A percentile compares a stretch with the other conserved stretches of the same genome.
Conservation (phyloP, 2,888 invertebrate species). For the Heliconius ethilla region DNA sequence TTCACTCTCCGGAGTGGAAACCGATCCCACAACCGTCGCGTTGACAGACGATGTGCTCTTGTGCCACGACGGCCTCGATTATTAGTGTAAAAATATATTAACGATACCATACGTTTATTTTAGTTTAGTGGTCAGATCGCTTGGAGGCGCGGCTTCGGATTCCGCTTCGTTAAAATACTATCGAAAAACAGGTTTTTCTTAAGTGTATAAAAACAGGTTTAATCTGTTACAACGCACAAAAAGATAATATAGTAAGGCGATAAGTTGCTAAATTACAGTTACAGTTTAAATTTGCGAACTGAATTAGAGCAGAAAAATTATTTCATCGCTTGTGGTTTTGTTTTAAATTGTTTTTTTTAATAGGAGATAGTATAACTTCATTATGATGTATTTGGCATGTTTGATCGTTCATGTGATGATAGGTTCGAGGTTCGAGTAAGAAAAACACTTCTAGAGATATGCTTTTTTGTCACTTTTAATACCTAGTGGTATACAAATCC, state of each 20-base stretch:
- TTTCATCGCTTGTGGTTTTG: slow-evolving; percentile 8
- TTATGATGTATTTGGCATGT: neutral
- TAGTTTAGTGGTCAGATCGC: neutral
- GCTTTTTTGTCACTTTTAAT: neutral
- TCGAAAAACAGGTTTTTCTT: too few relatives aligned
- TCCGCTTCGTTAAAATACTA: neutral
- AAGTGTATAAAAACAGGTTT: neutral
- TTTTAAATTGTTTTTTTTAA: neutral
- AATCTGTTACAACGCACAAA: neutral
- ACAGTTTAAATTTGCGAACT: neutral
- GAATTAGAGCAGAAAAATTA: slow-evolving; percentile 17
- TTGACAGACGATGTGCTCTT: too few relatives aligned
- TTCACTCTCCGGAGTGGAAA: too few relatives aligned
- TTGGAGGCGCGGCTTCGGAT: neutral
- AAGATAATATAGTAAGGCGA: neutral
- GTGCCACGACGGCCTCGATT: neutral
- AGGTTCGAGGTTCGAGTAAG: neutral
- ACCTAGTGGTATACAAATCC: too few relatives aligned
- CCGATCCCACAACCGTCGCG: too few relatives aligned
- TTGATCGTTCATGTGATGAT: too few relatives aligned
- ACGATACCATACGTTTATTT: too few relatives aligned
- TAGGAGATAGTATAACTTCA: neutral
- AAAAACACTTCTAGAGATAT: neutral
- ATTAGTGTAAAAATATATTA: neutral
- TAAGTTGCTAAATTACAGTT: slow-evolving; percentile 15